Evolutionary conservation across 2,797 vertebrate species (phyloP).

Genomic region (Eurystomus glaucurus): DNA sequence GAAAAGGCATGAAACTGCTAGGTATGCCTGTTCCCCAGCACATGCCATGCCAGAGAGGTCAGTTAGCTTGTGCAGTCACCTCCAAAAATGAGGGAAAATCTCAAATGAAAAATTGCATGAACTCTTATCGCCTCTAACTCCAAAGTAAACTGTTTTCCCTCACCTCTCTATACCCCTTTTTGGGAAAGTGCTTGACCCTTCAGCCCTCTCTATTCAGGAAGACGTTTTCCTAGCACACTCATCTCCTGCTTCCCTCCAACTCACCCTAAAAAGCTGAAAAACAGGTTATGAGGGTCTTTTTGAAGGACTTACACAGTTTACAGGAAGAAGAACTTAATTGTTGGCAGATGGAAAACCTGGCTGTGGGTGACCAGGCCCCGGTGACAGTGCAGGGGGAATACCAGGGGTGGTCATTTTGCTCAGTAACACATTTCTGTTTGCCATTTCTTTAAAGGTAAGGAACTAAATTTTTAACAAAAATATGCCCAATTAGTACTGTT

Average conservation of each 20-base stretch:
- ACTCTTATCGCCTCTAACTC: neutral
- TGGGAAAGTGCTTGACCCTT: neutral
- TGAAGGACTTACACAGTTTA: neutral
- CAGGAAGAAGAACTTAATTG: conserved; percentile 15
- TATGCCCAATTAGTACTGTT: conserved; percentile 46
- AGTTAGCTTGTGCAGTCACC: neutral
- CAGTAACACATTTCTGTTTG: conserved; percentile 20
- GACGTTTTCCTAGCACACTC: neutral
- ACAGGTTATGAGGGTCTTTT: neutral
- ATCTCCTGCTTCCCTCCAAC: neutral
- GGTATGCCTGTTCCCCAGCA: neutral
- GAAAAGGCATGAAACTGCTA: neutral
- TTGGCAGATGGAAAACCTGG: neutral
- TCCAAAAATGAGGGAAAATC: neutral
- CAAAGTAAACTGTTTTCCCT: neutral
- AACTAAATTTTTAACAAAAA: conserved; percentile 62
- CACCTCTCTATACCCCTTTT: fast-evolving
- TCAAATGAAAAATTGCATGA: neutral
- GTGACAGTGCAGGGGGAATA: neutral
- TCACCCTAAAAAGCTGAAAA: neutral
- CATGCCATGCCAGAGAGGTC: neutral
- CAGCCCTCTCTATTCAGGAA: neutral
- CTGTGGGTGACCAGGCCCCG: neutral
- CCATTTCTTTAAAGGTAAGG: conserved; percentile 58
- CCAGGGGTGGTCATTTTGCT: neutral